Base-by-base conservation (phyloP, 2,888 invertebrate species). In the Listrodromus nycthemerus region DNA sequence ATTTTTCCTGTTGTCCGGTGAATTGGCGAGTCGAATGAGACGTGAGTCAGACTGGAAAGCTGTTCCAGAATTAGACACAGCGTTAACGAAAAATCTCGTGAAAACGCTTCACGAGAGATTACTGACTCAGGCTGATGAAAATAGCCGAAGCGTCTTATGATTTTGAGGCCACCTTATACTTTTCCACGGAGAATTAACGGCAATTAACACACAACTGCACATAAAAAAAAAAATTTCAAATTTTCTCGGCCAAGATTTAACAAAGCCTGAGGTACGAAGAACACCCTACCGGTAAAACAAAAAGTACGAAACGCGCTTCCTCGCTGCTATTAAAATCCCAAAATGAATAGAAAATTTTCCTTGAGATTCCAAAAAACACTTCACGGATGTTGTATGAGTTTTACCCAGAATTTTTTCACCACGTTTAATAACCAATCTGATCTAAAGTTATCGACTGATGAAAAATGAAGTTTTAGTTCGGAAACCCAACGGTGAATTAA, bases 61-160 rank as follows among this genome's bases (percentile, higher is more conserved):
- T 16, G 41, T 80, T 70, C 81, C 81, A 79, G 67, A 81, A 76
- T 80, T 81, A 83, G 83, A 19, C 33, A 37, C 55, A 16, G 67
- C 71, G 76, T 66, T 76, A 67, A 63, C 76, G 80, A 76, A 80
- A 80, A 69, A 76, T 71, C 50, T 80, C 67, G 50, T 80, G 67
- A 67, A 73, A 80, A 76, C 65, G 52, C 71, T 30, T 27, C 61
- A 65, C 80, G 80, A 83, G 73, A 77, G 73, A 80, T 61, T 66
- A 41, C 77, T 80, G 80, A 83, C 75, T 83, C 80, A 80, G 65
- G 61, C 48, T 10, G 61, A 13, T 74, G 33, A 73, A 83, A 83
- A 83, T 83, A 83, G 69, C 45, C 48, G 16, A 0, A 37, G 70
- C 37, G 71, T 71, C 71, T 67, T 45, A 52, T 50, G 61, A 80